A percentile compares a stretch with the other conserved stretches of the same genome.
Conservation (phyloP, 2,113 vertebrate genomes). For the Psittacula cyanocephala region DNA sequence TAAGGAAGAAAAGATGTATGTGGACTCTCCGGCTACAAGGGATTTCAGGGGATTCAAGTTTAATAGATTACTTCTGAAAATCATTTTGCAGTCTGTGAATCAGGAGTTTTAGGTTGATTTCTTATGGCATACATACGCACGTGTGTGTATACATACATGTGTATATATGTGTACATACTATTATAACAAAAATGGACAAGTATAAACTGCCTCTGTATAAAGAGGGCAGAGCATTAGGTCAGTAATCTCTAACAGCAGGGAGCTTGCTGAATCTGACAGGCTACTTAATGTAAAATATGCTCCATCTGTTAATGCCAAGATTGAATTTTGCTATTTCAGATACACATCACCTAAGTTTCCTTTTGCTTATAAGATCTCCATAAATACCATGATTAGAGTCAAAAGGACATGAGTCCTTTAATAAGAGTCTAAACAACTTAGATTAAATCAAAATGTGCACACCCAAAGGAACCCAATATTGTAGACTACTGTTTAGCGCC, state of each 20-base stretch:
- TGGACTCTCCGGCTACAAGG: conserved; percentile 14
- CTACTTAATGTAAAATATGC: background rate
- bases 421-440: background rate
- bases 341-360: background rate
- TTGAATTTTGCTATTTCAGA: background rate
- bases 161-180: background rate
- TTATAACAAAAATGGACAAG: background rate
- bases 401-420: background rate
- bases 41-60: background rate
- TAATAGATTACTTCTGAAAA: conserved; percentile 14
- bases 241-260: background rate
- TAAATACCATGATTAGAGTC: background rate
- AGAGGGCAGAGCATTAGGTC: background rate
- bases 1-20: background rate
- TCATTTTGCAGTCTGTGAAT: background rate
- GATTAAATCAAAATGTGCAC: background rate
- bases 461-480: background rate
- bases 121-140: background rate
- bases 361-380: background rate
- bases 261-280: background rate
- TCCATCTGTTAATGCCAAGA: background rate
- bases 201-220: background rate
- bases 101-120: background rate
- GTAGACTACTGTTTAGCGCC: background rate
- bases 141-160: background rate